These are phyloP conservation scores for Simalia tracyae DNA, from an alignment of 2,797 vertebrate species.

Conservation along the genomic window DNA sequence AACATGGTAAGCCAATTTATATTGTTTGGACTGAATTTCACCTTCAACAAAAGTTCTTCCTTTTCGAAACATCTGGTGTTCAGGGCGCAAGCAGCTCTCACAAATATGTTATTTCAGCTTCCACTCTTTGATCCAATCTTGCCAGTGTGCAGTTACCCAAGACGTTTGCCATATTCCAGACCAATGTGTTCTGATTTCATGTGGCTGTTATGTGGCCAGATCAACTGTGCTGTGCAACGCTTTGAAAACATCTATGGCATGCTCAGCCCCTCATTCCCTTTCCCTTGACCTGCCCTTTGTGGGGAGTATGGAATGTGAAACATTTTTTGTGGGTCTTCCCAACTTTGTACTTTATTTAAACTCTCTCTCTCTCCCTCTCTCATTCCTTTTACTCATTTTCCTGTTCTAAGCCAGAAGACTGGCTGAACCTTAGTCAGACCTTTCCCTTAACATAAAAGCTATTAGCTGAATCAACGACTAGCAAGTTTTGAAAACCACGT, in stretches of 20 bases:
- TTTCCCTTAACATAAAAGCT: slow-evolving; percentile 1
- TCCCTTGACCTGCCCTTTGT: slow-evolving; percentile 80
- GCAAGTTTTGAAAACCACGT: slow-evolving; percentile 14
- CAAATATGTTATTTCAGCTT: slow-evolving; percentile 43
- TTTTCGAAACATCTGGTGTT: slow-evolving; percentile 33
- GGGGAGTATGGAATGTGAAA: slow-evolving; percentile 79
- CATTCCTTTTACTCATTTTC: slow-evolving; percentile 61
- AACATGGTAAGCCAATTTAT: slow-evolving; percentile 4
- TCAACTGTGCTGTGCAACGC: slow-evolving; percentile 59
- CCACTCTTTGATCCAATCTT: slow-evolving; percentile 46
- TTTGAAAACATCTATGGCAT: slow-evolving; percentile 84
- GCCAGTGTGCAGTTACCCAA: slow-evolving; percentile 46
- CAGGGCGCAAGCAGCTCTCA: slow-evolving; percentile 31
- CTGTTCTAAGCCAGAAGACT: slow-evolving; percentile 32
- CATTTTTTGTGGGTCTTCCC: slow-evolving; percentile 76
- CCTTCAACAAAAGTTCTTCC: slow-evolving; percentile 3
- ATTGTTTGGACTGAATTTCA: slow-evolving; percentile 41
- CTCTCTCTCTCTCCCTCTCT: slow-evolving; percentile 53
- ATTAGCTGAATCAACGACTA: slow-evolving; percentile 16
- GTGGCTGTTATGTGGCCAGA: slow-evolving; percentile 68
- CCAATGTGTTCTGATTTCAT: slow-evolving; percentile 61
- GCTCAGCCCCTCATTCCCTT: slow-evolving; percentile 78
- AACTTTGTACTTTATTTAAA: slow-evolving; percentile 73
- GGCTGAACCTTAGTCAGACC: background rate
- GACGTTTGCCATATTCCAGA: slow-evolving; percentile 60